Evolutionary conservation across 2,113 vertebrate genomes (phyloP).

Genomic region (Eidolon helvum): DNA sequence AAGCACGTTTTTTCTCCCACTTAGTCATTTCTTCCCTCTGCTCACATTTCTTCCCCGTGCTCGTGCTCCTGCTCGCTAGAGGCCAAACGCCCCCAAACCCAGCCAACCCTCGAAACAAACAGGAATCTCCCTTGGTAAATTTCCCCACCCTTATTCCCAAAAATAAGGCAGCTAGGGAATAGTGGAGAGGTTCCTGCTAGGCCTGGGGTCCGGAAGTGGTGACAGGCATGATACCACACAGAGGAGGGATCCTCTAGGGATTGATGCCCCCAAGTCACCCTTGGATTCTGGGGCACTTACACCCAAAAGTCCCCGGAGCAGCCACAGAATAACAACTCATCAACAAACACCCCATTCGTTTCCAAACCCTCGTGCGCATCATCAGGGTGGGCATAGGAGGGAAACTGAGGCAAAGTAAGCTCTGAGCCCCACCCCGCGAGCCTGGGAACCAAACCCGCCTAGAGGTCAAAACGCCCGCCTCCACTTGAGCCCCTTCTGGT

Average conservation of each 20-base stretch:
- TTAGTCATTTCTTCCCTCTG: constrained; percentile 26
- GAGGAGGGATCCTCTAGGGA: neutral
- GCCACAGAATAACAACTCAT: neutral
- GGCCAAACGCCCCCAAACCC: constrained; percentile 48
- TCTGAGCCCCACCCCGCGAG: fast-evolving
- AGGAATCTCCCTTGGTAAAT: neutral
- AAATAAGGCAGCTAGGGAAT: neutral
- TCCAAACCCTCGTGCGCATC: neutral
- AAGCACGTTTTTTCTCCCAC: constrained; percentile 44
- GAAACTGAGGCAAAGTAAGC: neutral
- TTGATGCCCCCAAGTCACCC: neutral
- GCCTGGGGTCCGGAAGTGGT: neutral
- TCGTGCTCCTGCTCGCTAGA: neutral
- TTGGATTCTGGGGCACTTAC: neutral
- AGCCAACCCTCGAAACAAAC: constrained; percentile 40
- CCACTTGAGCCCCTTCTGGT: neutral
- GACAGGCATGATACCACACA: fast-evolving
- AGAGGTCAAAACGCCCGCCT: neutral
- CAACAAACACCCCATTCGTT: too few relatives aligned
- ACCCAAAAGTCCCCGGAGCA: neutral
- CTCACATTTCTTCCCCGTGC: neutral
- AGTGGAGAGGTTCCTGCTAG: neutral
- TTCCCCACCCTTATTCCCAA: neutral
- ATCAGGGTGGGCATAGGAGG: too few relatives aligned
- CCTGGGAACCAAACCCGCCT: neutral